Evolutionary conservation across 2,797 vertebrate species (phyloP), one percentile per base, ranked within the genome.

Genomic region (Chaunax sp.): DNA sequence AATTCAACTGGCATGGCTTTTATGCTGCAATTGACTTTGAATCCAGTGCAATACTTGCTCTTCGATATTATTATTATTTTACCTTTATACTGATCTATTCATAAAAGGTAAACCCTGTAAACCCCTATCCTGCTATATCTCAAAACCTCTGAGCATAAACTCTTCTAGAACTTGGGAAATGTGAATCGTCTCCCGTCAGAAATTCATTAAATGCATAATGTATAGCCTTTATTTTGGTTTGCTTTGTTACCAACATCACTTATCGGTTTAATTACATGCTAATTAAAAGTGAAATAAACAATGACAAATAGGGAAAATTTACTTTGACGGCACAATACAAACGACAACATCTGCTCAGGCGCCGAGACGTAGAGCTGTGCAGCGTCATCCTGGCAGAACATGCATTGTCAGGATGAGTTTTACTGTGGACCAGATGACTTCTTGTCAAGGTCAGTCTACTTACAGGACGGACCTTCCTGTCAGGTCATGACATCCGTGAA

Each of bases 311-410:
- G 52, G 47, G 35, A 44, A 30, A 23, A 71, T 80, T 66, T 55
- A 19, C 46, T 50, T 66, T 72, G 58, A 87, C 76, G 66, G 64
- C 51, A 71, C 18, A 45, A 26, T 54, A 65, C 77, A 72, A 67
- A 80, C 67, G 33, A 47, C 63, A 65, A 22, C 82, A 84, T 82
- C 79, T 85, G 80, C 33, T 81, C 54, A 66, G 77, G 70, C 19
- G 6, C 49, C 38, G 59, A 55, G 41, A 44, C 22, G 61, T 23
- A 22, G 41, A 62, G 66, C 69, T 72, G 64, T 79, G 35, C n/a
- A 1, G 26, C 67, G 7, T 33, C 56, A 19, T 72, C 33, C 46
- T 65, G 55, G 19, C 23, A 54, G 23, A 65, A 37, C 64, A 14
- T 20, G 64, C 44, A 15, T 58, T 50, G 53, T 59, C 58, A 40